Percentiles rank a stretch among this genome's conserved stretches.
Evolutionary conservation across 2,113 vertebrate genomes (phyloP).

Genomic region (Brachyhypopomus occidentalis): DNA sequence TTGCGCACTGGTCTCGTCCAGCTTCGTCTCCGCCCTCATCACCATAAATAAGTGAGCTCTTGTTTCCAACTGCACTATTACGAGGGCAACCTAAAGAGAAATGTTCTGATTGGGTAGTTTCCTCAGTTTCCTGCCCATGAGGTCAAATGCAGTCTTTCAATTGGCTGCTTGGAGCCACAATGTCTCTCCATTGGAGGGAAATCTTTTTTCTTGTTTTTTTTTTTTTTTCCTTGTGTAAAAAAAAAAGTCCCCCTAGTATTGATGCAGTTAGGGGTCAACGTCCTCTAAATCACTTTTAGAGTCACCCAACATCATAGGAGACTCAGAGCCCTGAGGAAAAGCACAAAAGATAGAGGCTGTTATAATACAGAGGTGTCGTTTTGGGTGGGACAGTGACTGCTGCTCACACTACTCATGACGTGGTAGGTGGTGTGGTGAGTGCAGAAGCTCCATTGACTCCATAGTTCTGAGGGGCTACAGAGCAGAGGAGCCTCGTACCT

Average conservation of each 20-base stretch:
- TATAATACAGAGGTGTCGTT: not conserved
- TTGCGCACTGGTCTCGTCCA: constrained; percentile 53
- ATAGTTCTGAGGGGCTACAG: too few species aligned
- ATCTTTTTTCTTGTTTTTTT: constrained; percentile 33
- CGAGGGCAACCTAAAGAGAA: constrained; percentile 9
- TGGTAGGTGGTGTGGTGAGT: too few species aligned
- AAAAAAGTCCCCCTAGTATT: constrained; percentile 39
- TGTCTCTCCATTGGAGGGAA: constrained; percentile 61
- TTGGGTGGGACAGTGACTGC: too few species aligned
- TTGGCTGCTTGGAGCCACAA: constrained; percentile 64
- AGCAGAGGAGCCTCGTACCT: constrained; percentile 74
- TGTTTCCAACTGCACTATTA: not conserved
- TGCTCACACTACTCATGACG: too few species aligned
- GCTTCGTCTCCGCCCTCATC: constrained; percentile 61
- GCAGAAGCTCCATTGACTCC: too few species aligned
- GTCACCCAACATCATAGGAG: constrained; percentile 97
- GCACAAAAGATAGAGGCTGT: not conserved
- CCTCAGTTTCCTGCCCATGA: constrained; percentile 63
- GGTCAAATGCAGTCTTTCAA: constrained; percentile 64
- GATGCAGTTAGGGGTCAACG: constrained; percentile 84
- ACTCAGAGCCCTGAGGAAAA: constrained; percentile 86
- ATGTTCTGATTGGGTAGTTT: constrained; percentile 61
- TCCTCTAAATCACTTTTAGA: constrained; percentile 96
- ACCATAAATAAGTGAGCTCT: constrained; percentile 13
- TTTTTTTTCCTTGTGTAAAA: constrained; percentile 41